Percentiles rank a stretch among this genome's conserved stretches.
These are phyloP conservation scores for Xylophagus ater DNA, from an alignment of 2,888 invertebrate genomes.

Conservation along the genomic window DNA sequence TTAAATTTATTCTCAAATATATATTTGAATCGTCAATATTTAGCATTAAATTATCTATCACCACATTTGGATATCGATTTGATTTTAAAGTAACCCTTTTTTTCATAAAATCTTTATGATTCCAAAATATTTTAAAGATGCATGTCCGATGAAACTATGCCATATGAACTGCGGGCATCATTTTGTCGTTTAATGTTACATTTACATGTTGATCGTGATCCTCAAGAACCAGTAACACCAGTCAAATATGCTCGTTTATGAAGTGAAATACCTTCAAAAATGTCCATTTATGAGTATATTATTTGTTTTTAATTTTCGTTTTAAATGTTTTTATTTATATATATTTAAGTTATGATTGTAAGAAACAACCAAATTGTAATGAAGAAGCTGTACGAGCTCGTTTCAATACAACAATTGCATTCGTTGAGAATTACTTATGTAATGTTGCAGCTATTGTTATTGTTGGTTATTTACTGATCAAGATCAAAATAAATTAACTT, in stretches of 20 bases:
- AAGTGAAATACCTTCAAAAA: constrained; percentile 92
- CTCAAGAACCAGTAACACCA: constrained; percentile 96
- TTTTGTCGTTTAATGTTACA: constrained; percentile 97
- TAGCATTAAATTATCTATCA: constrained; percentile 83
- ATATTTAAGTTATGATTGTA: constrained; percentile 70
- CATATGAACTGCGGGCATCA: constrained; percentile 90
- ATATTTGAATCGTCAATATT: constrained; percentile 93
- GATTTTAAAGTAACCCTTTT: constrained; percentile 67
- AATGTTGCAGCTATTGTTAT: constrained; percentile 83
- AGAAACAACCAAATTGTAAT: constrained; percentile 71
- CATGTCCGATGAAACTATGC: constrained; percentile 88
- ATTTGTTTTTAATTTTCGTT: background rate
- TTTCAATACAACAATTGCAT: constrained; percentile 84
- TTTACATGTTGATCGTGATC: constrained; percentile 95
- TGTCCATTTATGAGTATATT: constrained; percentile 88
- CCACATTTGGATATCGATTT: constrained; percentile 88
- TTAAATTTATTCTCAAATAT: constrained; percentile 96
- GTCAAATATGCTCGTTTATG: constrained; percentile 97
- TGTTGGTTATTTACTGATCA: constrained; percentile 89
- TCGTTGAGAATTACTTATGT: constrained; percentile 94
- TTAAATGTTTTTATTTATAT: constrained; percentile 3
- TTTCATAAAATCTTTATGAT: background rate
- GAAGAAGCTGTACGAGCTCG: constrained; percentile 79
- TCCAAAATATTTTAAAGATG: constrained; percentile 50
- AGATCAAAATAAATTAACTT: constrained; percentile 95